Base-by-base conservation (phyloP, 2,113 vertebrate species). In the Jaculus jaculus region DNA sequence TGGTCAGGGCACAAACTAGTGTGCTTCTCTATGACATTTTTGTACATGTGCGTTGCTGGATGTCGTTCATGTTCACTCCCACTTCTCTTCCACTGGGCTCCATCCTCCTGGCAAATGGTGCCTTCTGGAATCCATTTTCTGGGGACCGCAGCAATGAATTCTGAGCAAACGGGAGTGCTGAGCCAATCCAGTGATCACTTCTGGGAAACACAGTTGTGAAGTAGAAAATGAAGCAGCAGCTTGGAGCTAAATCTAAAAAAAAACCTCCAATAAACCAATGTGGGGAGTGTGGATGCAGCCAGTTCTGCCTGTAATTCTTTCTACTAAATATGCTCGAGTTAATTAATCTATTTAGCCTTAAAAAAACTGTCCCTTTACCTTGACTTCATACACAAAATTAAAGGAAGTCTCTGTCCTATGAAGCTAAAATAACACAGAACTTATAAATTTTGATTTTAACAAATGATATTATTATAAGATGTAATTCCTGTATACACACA, bases 261-360 rank as follows among this genome's bases (percentile, higher is more conserved):
- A 78, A n/a, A 47, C 18, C 21, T 65, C 5, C 63, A 65, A 65
- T 20, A 65, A 26, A 65, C 63, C 63, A 2, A 5, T 32, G 11
- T 9, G 4, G 34, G 10, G 4, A 3, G 1, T 24, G 20, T 65
- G 16, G 32, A 0, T 1, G 26, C n/a, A 18, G 1, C 37, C 47
- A 69, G 2, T 37, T 24, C 51, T 58, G 23, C 18, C 74, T 39
- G 30, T 21, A n/a, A 26, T 5, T 42, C 21, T 12, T 17, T 60
- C 58, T 68, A 15, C 26, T 32, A 26, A 91, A 58, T 42, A 58
- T 9, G 12, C 34, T 75, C 47, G 17, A 68, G 32, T 77, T 7
- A 66, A 28, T 54, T 84, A 37, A 60, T 58, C 42, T 68, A 18
- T 20, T 6, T 37, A 60, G 26, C 20, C n/a, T 91, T 60, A 42